A percentile compares a stretch with the other conserved stretches of the same genome.
phyloP scores from a whole-genome alignment of 2,797 vertebrate genomes.

The Sebastes steindachneri region DNA sequence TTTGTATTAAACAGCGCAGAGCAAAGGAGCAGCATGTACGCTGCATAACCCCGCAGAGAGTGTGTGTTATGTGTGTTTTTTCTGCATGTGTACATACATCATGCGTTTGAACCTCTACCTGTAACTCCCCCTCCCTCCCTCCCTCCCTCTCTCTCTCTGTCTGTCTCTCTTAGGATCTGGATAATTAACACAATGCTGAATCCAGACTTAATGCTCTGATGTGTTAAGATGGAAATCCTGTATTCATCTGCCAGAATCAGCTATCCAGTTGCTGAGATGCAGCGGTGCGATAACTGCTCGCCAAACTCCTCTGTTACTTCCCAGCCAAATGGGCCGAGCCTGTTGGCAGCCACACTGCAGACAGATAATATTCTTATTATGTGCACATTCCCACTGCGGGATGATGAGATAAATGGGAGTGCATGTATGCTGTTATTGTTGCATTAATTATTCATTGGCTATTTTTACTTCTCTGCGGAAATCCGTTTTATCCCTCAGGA shows the following conservation, averaged over 20 bases:
- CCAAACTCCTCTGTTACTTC: slow-evolving; percentile 55
- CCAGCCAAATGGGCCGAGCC: slow-evolving; percentile 62
- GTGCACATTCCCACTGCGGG: slow-evolving; percentile 62
- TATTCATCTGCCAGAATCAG: slow-evolving; percentile 47
- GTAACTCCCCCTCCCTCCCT: not conserved
- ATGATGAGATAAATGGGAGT: slow-evolving; percentile 62
- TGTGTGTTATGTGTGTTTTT: not conserved
- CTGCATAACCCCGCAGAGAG: slow-evolving; percentile 4
- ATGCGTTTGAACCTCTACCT: slow-evolving; percentile 3
- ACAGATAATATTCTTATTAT: slow-evolving; percentile 70
- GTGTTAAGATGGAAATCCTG: slow-evolving; percentile 44
- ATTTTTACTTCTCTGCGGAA: slow-evolving; percentile 52
- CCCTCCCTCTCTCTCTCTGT: not conserved
- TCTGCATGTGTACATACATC: not conserved
- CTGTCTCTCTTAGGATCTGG: slow-evolving; percentile 9
- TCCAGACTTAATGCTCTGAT: slow-evolving; percentile 24
- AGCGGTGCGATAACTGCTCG: slow-evolving; percentile 55
- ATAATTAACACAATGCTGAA: slow-evolving; percentile 40
- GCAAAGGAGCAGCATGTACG: slow-evolving; percentile 11
- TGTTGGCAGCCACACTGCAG: slow-evolving; percentile 60
- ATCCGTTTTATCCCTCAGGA: slow-evolving; percentile 41
- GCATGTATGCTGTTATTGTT: slow-evolving; percentile 60
- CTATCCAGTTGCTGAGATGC: slow-evolving; percentile 57
- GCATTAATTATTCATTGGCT: slow-evolving; percentile 68
- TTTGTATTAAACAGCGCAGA: slow-evolving; percentile 24